These are phyloP conservation scores for Myiothlypis coronata DNA, from an alignment of 2,797 vertebrate species.

Conservation along the genomic window DNA sequence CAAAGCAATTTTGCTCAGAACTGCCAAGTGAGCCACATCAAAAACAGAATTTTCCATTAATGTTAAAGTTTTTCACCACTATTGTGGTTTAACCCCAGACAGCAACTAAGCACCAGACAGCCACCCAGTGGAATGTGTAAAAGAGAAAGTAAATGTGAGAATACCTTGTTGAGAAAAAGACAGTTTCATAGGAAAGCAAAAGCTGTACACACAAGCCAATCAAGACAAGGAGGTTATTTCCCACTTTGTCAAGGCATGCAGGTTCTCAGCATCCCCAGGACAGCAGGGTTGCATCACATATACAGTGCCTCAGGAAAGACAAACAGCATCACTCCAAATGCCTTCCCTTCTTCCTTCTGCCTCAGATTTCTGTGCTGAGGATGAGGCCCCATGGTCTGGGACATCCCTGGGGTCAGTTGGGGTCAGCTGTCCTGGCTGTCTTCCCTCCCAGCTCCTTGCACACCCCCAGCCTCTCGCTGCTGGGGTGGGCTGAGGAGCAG, in stretches of 20 bases:
- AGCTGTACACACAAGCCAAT: not conserved
- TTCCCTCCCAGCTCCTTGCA: not conserved
- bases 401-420: accelerated
- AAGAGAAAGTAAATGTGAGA: not conserved
- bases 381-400: not conserved
- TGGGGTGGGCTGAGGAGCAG: not conserved
- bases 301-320: not conserved
- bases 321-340: not conserved
- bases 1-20: not conserved
- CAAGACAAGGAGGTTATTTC: not conserved
- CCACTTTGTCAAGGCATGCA: not conserved
- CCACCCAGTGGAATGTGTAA: not conserved
- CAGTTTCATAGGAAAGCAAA: not conserved
- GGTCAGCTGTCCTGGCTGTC: not conserved
- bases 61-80: not conserved
- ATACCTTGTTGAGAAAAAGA: not conserved
- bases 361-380: not conserved
- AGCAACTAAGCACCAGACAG: not conserved
- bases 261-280: not conserved
- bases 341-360: not conserved
- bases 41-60: not conserved
- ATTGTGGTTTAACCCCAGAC: not conserved
- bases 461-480: accelerated
- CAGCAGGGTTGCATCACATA: not conserved
- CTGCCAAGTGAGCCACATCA: not conserved